Evolutionary conservation across 2,797 vertebrate genomes (phyloP).

Genomic region (Botia almorhae): DNA sequence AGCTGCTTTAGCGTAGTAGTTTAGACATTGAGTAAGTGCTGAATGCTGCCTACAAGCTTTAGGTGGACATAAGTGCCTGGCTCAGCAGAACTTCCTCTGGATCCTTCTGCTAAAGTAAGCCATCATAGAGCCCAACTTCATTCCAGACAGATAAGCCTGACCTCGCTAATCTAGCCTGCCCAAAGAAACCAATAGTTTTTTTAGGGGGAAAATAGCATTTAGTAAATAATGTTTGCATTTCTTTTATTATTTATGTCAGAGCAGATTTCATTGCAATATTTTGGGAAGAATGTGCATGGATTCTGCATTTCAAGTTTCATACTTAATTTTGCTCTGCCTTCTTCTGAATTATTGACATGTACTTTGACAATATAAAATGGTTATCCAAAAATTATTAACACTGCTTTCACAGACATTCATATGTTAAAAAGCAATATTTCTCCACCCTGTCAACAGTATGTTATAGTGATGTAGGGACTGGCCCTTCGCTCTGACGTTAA

Average conservation of each 20-base stretch:
- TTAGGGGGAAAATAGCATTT: neutral
- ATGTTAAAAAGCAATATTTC: constrained; percentile 56
- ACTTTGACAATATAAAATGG: constrained; percentile 24
- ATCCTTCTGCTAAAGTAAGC: constrained; percentile 62
- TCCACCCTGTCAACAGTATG: constrained; percentile 47
- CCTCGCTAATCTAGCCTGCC: constrained; percentile 51
- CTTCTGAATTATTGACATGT: constrained; percentile 24
- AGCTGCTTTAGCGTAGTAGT: constrained; percentile 52
- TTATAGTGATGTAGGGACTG: constrained; percentile 49
- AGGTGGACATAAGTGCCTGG: constrained; percentile 60
- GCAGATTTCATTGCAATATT: neutral
- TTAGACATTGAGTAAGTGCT: constrained; percentile 61
- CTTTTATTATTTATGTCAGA: neutral
- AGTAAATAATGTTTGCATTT: neutral
- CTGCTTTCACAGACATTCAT: constrained; percentile 63
- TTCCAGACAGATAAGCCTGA: constrained; percentile 53
- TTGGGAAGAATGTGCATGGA: neutral
- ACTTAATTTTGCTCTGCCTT: neutral
- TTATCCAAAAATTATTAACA: constrained; percentile 30
- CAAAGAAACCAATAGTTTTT: constrained; percentile 6
- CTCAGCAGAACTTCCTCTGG: constrained; percentile 61
- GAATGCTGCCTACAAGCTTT: constrained; percentile 61
- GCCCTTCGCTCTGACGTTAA: constrained; percentile 61
- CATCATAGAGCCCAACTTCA: constrained; percentile 59
- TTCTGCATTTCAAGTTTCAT: constrained; percentile 9